Evolutionary conservation across 2,888 invertebrate species (phyloP).

Genomic region (Galerucella calmariensis): DNA sequence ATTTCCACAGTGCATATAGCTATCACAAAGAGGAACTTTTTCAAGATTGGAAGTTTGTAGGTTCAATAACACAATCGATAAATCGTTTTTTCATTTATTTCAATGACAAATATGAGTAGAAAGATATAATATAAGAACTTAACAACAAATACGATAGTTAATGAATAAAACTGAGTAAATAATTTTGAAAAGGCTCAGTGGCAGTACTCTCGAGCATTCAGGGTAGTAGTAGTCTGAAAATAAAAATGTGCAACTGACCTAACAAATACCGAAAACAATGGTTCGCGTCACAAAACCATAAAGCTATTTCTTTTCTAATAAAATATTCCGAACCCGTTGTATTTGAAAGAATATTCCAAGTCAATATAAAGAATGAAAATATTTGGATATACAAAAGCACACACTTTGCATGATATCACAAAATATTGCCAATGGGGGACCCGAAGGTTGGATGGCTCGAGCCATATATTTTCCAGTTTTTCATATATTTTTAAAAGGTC

Average conservation of each 20-base stretch:
- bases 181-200: too few species aligned
- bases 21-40: background rate
- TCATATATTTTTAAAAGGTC: background rate
- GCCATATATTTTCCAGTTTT: conserved; percentile 4
- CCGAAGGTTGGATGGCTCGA: background rate
- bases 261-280: conserved; percentile 4
- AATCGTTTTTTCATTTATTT: too few species aligned
- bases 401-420: conserved; percentile 27
- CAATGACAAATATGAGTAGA: too few species aligned
- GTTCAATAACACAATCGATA: too few species aligned
- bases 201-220: too few species aligned
- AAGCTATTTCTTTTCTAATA: conserved; percentile 22
- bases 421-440: conserved; percentile 25
- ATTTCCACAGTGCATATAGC: background rate
- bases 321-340: conserved; percentile 21
- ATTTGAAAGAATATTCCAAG: conserved; percentile 27
- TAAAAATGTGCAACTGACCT: background rate
- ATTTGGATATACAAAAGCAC: conserved; percentile 27
- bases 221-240: too few species aligned
- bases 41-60: too few species aligned
- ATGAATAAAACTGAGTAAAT: too few species aligned
- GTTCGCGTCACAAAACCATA: conserved; percentile 18
- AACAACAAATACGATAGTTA: too few species aligned
- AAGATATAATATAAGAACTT: too few species aligned
- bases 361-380: conserved; percentile 28